phyloP scores from a whole-genome alignment of 2,888 invertebrate genomes.

The Hirtodrosophila duncani region DNA sequence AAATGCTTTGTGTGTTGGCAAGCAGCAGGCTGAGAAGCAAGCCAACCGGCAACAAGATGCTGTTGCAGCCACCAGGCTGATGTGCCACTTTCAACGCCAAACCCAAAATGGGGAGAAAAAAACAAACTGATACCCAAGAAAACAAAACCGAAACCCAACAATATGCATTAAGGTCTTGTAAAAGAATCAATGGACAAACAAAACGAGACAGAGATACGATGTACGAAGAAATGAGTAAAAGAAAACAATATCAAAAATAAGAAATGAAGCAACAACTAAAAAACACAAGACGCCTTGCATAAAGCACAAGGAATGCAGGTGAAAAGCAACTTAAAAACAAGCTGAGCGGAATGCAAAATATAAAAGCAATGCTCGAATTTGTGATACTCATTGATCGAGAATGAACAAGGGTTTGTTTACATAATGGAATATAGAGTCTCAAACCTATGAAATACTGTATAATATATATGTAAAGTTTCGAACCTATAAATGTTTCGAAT shows the following conservation, averaged over 20 bases:
- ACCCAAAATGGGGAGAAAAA: too few relatives aligned
- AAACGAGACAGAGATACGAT: slow-evolving; percentile 26
- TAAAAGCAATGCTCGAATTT: too few relatives aligned
- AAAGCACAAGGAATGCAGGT: slow-evolving; percentile 40
- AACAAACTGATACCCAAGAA: too few relatives aligned
- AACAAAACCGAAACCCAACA: slow-evolving; percentile 36
- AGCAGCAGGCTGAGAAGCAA: too few relatives aligned
- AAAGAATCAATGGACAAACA: slow-evolving; percentile 9
- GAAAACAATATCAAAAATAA: slow-evolving; percentile 21
- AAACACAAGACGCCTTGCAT: slow-evolving; percentile 45
- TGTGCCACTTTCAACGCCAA: slow-evolving; percentile 44
- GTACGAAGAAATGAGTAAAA: slow-evolving; percentile 16
- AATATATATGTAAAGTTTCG: too few relatives aligned
- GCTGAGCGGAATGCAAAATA: slow-evolving; percentile 30
- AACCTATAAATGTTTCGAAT: too few relatives aligned
- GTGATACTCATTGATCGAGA: too few relatives aligned
- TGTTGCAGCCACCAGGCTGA: slow-evolving; percentile 23
- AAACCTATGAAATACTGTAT: too few relatives aligned
- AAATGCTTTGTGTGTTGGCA: slow-evolving; percentile 64
- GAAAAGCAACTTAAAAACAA: slow-evolving; percentile 45
- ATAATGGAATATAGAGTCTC: too few relatives aligned
- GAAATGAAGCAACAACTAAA: slow-evolving; percentile 41
- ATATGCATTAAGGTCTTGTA: slow-evolving; percentile 59
- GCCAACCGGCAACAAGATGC: slow-evolving; percentile 36
- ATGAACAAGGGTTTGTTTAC: too few relatives aligned